Conservation (phyloP, 2,888 invertebrate species). For the Caenorhabditis macrosperma region DNA sequence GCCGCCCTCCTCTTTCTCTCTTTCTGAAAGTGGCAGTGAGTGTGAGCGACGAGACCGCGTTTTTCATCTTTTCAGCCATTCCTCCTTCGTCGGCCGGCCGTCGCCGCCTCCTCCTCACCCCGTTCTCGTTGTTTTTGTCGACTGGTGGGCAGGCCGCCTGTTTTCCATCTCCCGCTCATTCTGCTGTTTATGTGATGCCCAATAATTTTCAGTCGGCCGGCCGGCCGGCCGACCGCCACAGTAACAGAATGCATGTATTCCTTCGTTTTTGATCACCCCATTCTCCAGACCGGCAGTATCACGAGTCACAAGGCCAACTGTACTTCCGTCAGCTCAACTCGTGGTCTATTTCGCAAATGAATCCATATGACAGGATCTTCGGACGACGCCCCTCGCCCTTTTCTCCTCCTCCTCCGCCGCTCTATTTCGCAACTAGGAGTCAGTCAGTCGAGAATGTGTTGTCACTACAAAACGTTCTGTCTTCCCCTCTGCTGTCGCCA, state of each 20-base stretch:
- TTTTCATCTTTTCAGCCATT: slow-evolving; percentile 32
- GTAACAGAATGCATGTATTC: slow-evolving; percentile 26
- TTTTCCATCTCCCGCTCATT: slow-evolving; percentile 14
- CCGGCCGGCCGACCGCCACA: too few relatives aligned
- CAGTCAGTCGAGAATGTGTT: slow-evolving; percentile 41
- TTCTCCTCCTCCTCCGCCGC: slow-evolving; percentile 10
- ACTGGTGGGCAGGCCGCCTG: background rate
- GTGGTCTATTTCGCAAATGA: slow-evolving; percentile 28
- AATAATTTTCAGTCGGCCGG: slow-evolving; percentile 39
- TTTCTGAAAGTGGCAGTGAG: slow-evolving; percentile 39
- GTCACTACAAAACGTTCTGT: slow-evolving; percentile 19
- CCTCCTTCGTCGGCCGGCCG: slow-evolving; percentile 4
- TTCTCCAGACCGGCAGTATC: background rate
- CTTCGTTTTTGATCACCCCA: slow-evolving; percentile 33
- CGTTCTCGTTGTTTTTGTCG: slow-evolving; percentile 26
- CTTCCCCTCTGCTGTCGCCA: slow-evolving; percentile 6
- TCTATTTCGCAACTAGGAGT: slow-evolving; percentile 3
- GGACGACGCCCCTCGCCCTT: background rate
- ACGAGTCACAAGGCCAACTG: slow-evolving; percentile 17
- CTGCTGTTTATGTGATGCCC: slow-evolving; percentile 33
- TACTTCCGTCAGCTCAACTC: slow-evolving; percentile 24
- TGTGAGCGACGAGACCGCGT: slow-evolving; percentile 6
- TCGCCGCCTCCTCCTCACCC: background rate
- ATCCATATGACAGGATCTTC: slow-evolving; percentile 4
- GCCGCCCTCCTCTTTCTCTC: slow-evolving; percentile 11